Percentiles rank a stretch among this genome's conserved stretches.
phyloP scores from a whole-genome alignment of 92 coral and sea anemone genomes.

The Actinernus sp. region DNA sequence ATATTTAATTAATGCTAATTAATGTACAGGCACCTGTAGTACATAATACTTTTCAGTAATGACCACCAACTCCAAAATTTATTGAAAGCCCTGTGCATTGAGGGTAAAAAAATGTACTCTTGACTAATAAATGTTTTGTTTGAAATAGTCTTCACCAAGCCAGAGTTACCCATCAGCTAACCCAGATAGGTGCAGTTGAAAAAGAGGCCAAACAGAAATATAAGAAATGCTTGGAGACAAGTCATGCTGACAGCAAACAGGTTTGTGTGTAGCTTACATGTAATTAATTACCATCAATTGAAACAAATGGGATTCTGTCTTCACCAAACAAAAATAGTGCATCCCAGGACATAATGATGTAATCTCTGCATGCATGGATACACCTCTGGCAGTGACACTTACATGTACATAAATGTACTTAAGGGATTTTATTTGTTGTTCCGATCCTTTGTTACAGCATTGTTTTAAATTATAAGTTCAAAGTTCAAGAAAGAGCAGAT shows the following conservation, averaged over 20 bases:
- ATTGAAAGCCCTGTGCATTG: too few relatives aligned
- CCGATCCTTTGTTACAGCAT: too few relatives aligned
- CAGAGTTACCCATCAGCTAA: constrained; percentile 67
- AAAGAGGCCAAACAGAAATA: constrained; percentile 80
- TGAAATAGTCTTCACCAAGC: constrained; percentile 79
- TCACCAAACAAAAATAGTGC: neutral
- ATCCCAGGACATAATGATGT: too few relatives aligned
- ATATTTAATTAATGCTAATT: too few relatives aligned
- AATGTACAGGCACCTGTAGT: too few relatives aligned
- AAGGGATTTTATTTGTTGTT: too few relatives aligned
- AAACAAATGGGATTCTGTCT: neutral
- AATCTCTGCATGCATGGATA: too few relatives aligned
- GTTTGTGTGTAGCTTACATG: constrained; percentile 17
- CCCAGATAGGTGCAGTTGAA: constrained; percentile 65
- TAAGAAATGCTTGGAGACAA: constrained; percentile 74
- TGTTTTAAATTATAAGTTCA: too few relatives aligned
- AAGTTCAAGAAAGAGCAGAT: too few relatives aligned
- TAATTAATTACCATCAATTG: neutral
- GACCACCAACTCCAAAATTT: too few relatives aligned
- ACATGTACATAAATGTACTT: too few relatives aligned
- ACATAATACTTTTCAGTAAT: neutral
- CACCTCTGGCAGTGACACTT: too few relatives aligned
- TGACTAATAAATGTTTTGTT: neutral
- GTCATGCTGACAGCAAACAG: constrained; percentile 78
- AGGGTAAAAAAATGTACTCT: neutral